Evolutionary conservation across 2,797 vertebrate species (phyloP).

Genomic region (Novumbra hubbsi): DNA sequence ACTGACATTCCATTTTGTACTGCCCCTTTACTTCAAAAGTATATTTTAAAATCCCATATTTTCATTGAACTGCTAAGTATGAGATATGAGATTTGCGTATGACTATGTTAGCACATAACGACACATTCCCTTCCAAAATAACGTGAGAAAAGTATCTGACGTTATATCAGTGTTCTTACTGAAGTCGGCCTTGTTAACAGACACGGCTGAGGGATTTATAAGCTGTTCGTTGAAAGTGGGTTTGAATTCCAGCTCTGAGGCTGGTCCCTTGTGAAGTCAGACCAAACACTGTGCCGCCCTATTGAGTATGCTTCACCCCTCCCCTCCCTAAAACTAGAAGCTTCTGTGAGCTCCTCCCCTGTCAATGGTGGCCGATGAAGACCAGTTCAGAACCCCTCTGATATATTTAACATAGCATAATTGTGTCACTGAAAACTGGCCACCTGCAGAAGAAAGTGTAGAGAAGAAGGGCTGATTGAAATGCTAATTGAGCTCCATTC

Average conservation of each 20-base stretch:
- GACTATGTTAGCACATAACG: not conserved
- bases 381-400: slow-evolving; percentile 34
- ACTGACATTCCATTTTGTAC: not conserved
- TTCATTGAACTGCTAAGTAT: slow-evolving; percentile 5
- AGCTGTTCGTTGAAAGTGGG: slow-evolving; percentile 12
- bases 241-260: slow-evolving; percentile 15
- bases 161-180: slow-evolving; percentile 26
- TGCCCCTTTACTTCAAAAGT: not conserved
- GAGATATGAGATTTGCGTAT: not conserved
- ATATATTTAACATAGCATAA: slow-evolving; percentile 40
- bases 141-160: not conserved
- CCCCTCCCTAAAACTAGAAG: not conserved
- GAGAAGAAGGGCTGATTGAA: slow-evolving; percentile 15
- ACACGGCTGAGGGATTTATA: slow-evolving; percentile 33
- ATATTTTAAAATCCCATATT: too few relatives aligned
- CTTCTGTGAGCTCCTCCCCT: not conserved
- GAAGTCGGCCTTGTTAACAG: slow-evolving; percentile 2
- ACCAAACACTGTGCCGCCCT: slow-evolving; percentile 56
- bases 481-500: slow-evolving; percentile 16
- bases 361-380: not conserved
- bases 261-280: slow-evolving; percentile 43
- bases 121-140: not conserved
- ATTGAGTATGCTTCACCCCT: not conserved
- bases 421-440: slow-evolving; percentile 5
- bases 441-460: not conserved